Conservation (phyloP, 2,888 invertebrate genomes). For the Mimachlamys varia region DNA sequence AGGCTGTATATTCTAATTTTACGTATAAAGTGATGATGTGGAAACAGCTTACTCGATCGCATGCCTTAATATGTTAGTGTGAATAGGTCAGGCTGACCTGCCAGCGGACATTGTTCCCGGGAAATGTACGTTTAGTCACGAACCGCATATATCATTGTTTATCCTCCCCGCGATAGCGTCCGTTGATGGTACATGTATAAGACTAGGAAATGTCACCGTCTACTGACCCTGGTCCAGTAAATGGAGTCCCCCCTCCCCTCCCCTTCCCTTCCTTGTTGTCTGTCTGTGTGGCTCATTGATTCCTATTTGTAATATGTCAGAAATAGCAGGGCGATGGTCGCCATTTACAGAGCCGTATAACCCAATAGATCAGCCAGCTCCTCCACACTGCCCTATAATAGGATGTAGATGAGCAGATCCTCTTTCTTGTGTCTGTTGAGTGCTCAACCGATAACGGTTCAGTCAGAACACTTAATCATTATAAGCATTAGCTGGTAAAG, state of each 20-base stretch:
- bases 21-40: background rate
- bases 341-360: background rate
- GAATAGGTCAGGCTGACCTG: background rate
- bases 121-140: background rate
- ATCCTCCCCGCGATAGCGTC: background rate
- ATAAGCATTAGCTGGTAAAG: background rate
- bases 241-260: background rate
- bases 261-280: background rate
- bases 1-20: too few relatives aligned
- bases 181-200: background rate
- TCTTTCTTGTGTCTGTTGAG: background rate
- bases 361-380: background rate
- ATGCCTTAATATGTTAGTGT: background rate
- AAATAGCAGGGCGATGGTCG: background rate
- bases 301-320: conserved; percentile 6
- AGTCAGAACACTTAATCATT: background rate
- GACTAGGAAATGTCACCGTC: background rate
- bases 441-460: background rate
- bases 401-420: background rate
- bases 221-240: background rate
- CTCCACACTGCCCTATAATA: background rate
- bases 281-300: background rate
- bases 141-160: background rate
- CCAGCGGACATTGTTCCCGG: background rate
- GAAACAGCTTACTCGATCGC: background rate